Conservation (phyloP, 2,888 invertebrate genomes). For the Agrochola lychnidis region DNA sequence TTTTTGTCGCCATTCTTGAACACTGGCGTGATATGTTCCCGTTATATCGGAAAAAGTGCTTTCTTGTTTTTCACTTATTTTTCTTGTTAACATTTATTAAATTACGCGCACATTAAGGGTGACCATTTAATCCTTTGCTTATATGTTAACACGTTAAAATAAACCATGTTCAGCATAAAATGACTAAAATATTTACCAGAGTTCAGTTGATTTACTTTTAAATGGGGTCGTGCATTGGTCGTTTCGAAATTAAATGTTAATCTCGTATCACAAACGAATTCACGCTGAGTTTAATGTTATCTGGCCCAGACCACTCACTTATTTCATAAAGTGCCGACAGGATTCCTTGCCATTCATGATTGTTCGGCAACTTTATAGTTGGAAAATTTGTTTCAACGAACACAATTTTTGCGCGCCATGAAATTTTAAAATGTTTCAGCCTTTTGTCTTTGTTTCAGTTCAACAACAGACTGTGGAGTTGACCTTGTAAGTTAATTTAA, state of each 20-base stretch:
- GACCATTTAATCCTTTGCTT: neutral
- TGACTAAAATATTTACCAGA: neutral
- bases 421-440: conserved; percentile 23
- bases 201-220: conserved; percentile 16
- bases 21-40: too few relatives aligned
- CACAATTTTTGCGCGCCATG: conserved; percentile 22
- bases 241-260: conserved; percentile 12
- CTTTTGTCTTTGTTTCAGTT: conserved; percentile 77
- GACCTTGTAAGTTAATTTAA: conserved; percentile 81
- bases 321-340: conserved; percentile 18
- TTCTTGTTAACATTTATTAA: too few relatives aligned
- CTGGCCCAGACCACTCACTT: conserved; percentile 26
- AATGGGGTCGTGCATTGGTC: neutral
- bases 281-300: conserved; percentile 28
- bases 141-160: neutral
- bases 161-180: neutral
- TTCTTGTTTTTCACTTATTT: too few relatives aligned
- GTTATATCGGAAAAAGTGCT: too few relatives aligned
- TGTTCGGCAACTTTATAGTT: conserved; percentile 35
- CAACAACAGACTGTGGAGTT: conserved; percentile 85
- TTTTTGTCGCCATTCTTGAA: too few relatives aligned
- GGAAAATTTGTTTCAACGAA: conserved; percentile 41
- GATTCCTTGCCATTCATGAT: conserved; percentile 32
- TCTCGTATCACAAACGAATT: conserved; percentile 15
- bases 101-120: too few relatives aligned